Evolutionary conservation across 2,113 vertebrate species (phyloP).

Genomic region (Zosterops pallidus): DNA sequence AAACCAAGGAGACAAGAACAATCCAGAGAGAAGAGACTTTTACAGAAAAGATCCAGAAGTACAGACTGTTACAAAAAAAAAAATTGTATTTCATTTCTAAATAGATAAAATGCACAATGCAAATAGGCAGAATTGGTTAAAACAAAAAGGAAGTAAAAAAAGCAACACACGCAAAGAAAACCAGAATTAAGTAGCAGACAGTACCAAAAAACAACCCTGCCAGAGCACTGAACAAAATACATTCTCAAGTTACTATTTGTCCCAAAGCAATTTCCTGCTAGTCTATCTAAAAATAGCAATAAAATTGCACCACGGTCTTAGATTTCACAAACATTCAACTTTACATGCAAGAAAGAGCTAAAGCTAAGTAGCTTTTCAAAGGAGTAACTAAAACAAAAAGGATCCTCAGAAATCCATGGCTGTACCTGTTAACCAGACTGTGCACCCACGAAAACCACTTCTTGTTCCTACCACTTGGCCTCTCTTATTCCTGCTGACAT

Average conservation of each 20-base stretch:
- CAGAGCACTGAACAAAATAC: not conserved
- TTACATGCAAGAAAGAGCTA: not conserved
- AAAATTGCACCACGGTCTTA: not conserved
- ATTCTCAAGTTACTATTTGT: not conserved
- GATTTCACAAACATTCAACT: not conserved
- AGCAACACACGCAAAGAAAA: not conserved
- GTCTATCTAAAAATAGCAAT: not conserved
- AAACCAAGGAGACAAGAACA: not conserved
- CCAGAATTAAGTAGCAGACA: not conserved
- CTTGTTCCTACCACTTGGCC: slow-evolving; percentile 96
- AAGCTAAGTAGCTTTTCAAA: not conserved
- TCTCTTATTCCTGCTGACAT: slow-evolving; percentile 96
- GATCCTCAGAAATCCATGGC: not conserved
- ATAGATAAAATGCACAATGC: not conserved
- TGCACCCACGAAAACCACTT: slow-evolving; percentile 96
- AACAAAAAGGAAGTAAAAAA: not conserved
- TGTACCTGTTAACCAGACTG: slow-evolving; percentile 95
- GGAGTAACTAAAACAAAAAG: not conserved
- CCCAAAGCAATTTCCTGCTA: not conserved
- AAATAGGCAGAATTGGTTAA: not conserved
- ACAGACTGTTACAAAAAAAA: not conserved
- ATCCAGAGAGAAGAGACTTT: not conserved
- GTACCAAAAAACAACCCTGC: not conserved
- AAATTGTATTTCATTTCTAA: not conserved
- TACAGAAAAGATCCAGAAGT: not conserved